Percentiles rank a stretch among this genome's conserved stretches.
Conservation (phyloP, 2,888 invertebrate genomes). For the Blera fallax region DNA sequence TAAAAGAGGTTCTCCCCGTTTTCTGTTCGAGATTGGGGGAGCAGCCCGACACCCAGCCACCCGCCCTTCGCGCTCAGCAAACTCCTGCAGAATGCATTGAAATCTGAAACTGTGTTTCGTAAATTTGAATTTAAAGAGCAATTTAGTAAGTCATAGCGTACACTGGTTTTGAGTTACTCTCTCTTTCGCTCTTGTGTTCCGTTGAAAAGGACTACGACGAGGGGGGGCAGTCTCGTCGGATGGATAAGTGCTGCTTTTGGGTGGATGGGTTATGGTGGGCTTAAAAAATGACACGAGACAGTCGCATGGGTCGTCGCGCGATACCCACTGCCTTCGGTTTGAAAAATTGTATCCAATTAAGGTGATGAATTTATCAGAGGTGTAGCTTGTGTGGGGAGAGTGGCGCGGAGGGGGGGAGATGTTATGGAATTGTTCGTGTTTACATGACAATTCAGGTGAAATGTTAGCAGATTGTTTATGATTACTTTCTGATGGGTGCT, state of each 20-base stretch:
- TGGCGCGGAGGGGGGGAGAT: not conserved
- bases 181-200: too few relatives aligned
- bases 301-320: slow-evolving; percentile 41
- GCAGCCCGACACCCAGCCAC: not conserved
- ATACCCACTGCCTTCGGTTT: slow-evolving; percentile 54
- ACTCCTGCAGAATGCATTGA: slow-evolving; percentile 44
- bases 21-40: not conserved
- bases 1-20: slow-evolving; percentile 53
- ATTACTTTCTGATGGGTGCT: slow-evolving; percentile 60
- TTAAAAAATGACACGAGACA: slow-evolving; percentile 65
- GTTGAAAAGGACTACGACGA: not conserved
- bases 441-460: slow-evolving; percentile 56
- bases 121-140: slow-evolving; percentile 73
- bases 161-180: slow-evolving; percentile 61
- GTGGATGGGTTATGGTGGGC: slow-evolving; percentile 33
- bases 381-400: slow-evolving; percentile 31
- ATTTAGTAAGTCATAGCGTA: slow-evolving; percentile 63
- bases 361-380: slow-evolving; percentile 70
- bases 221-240: not conserved
- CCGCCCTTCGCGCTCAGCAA: not conserved
- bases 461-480: slow-evolving; percentile 62
- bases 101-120: slow-evolving; percentile 69
- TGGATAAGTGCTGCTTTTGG: slow-evolving; percentile 39
- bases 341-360: slow-evolving; percentile 78
- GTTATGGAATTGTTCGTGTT: slow-evolving; percentile 45